Evolutionary conservation across 1,140 invertebrate genomes (phyloP), one percentile per base, ranked within the genome.

Genomic region (Trachymyrmex septentrionalis): DNA sequence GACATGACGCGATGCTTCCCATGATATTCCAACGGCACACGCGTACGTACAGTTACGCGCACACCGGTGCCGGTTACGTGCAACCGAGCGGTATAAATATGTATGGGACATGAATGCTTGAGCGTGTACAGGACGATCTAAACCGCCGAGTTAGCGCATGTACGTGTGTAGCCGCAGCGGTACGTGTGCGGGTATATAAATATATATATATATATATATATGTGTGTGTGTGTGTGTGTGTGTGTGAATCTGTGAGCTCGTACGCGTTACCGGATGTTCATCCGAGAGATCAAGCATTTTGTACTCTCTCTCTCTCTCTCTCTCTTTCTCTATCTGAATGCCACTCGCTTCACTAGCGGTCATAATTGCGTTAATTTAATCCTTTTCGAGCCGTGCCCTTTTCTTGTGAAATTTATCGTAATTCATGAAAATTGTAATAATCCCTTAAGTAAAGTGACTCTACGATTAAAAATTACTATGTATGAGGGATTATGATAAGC

Each of bases 21-120:
- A 53, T 85, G 89, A 90, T 90, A 90, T 87, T 84, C 88, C 67
- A 59, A 66, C 61, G 66, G 55, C 67, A 63, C 27, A 87, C 75
- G 53, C 59, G 57, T 55, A 81, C 50, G 10, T 72, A 71, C 5
- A 72, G 63, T 57, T 59, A 55, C 24, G 72, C 50, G 53, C 55
- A 48, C 71, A 67, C 44, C 44, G 19, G 59, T 82, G 86, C 89
- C 88, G 76, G 88, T 91, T 91, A 91, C 89, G 86, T 91, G 87
- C 84, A 88, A 71, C 71, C 87, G 78, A 85, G 80, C 87, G 81
- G 85, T 88, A 94, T 94, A 94, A 94, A 94, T 94, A 94, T 94
- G 93, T 94, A 94, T 94, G 92, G 93, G 88, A 92, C 94, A 94
- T 94, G 93, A 94, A 94, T 94, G 92, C 93, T 85, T 92, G 91